Percentiles rank a stretch among this genome's conserved stretches.
These are phyloP conservation scores for Bothrops jararaca DNA, from an alignment of 2,113 vertebrate genomes.

Conservation along the genomic window DNA sequence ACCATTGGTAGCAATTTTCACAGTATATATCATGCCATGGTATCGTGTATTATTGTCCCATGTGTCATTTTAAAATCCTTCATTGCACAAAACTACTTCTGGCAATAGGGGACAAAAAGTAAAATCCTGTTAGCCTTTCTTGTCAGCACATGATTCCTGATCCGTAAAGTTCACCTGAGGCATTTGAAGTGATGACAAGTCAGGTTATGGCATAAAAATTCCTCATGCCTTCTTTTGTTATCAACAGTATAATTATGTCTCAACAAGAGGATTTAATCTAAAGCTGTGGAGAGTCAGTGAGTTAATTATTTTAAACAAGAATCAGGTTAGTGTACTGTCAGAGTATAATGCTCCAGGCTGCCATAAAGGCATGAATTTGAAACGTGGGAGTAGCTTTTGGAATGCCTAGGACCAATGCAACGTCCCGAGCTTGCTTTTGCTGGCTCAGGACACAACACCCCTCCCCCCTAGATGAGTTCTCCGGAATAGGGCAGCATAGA, in stretches of 20 bases:
- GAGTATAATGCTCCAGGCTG: rapidly evolving
- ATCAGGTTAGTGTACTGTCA: background rate
- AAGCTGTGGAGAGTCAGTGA: constrained; percentile 7
- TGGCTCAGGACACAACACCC: no score
- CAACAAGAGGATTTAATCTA: background rate
- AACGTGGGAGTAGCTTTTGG: background rate
- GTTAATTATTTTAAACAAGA: constrained; percentile 29
- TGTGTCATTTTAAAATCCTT: background rate
- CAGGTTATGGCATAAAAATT: constrained; percentile 5
- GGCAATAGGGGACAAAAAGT: constrained; percentile 1
- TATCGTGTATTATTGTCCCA: background rate
- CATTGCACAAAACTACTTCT: background rate
- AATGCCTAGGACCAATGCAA: no score
- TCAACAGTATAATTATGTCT: background rate
- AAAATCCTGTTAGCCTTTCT: background rate
- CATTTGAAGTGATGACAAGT: constrained; percentile 38
- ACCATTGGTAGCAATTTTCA: background rate
- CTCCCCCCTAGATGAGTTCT: no score
- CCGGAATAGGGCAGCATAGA: no score
- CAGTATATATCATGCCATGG: background rate
- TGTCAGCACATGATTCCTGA: constrained; percentile 11
- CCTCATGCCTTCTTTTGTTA: constrained; percentile 25
- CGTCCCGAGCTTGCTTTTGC: no score
- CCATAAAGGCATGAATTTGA: background rate
- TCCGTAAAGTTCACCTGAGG: constrained; percentile 14